These are phyloP conservation scores for Lochmaea capreae DNA, from an alignment of 2,888 invertebrate genomes.

Conservation along the genomic window DNA sequence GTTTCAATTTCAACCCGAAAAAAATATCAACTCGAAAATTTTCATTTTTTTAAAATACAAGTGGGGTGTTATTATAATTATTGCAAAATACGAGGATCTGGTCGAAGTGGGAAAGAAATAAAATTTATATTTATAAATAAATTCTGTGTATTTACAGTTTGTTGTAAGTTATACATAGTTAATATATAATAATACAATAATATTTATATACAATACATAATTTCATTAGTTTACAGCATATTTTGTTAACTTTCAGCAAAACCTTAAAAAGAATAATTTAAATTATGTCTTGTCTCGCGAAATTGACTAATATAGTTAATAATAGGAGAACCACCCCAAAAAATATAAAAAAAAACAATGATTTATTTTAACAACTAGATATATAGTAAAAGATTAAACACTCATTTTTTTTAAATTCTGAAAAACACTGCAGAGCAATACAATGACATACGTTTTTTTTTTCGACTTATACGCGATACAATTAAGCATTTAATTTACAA, in stretches of 20 bases:
- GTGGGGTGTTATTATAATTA: no score
- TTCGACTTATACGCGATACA: neutral
- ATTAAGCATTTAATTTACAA: constrained; percentile 6
- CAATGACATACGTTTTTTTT: constrained; percentile 8
- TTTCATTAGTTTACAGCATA: constrained; percentile 44
- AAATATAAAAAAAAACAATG: constrained; percentile 3
- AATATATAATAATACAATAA: constrained; percentile 46
- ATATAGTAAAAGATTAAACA: neutral
- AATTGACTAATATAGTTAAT: constrained; percentile 29
- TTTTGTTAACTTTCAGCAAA: constrained; percentile 39
- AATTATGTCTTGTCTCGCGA: constrained; percentile 29
- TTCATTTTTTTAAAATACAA: no score
- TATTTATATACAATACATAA: constrained; percentile 46
- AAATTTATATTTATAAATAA: constrained; percentile 38
- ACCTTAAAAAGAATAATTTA: constrained; percentile 32
- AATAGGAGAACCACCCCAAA: constrained; percentile 27
- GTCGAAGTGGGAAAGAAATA: constrained; percentile 12
- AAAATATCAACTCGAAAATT: no score
- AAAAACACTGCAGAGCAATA: neutral
- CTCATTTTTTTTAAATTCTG: neutral
- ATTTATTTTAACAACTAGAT: neutral
- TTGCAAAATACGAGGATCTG: no score
- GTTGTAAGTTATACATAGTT: constrained; percentile 45
- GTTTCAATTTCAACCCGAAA: no score
- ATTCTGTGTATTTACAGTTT: constrained; percentile 46